Evolutionary conservation across 1,140 invertebrate species (phyloP).

Genomic region (Atopsyche davidsoni): DNA sequence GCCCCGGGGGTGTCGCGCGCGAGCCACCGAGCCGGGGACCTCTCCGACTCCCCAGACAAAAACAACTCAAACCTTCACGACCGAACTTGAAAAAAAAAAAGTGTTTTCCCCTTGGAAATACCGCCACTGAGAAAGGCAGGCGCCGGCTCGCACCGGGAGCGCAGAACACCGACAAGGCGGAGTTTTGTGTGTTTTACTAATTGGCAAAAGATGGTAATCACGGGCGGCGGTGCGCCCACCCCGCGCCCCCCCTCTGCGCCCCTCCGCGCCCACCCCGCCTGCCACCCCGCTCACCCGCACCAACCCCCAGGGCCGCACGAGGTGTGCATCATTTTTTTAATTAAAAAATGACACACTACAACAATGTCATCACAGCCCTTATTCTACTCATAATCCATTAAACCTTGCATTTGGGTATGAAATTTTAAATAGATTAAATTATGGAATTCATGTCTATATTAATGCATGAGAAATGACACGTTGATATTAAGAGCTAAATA

Average conservation of each 20-base stretch:
- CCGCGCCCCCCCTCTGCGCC: constrained; percentile 35
- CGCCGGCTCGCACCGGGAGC: constrained; percentile 46
- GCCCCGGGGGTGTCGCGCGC: no score
- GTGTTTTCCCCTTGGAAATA: background rate
- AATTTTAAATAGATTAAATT: no score
- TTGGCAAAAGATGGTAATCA: constrained; percentile 52
- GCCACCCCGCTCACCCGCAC: background rate
- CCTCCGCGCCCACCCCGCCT: constrained; percentile 24
- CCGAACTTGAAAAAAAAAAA: background rate
- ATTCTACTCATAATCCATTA: no score
- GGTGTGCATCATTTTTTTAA: no score
- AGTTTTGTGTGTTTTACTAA: constrained; percentile 54
- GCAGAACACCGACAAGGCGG: constrained; percentile 46
- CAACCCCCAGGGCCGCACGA: background rate
- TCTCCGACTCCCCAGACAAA: no score
- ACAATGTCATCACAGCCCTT: no score
- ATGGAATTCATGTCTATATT: no score
- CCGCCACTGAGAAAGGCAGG: background rate
- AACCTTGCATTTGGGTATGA: no score
- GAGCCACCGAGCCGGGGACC: no score
- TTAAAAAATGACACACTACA: no score
- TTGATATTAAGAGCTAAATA: no score
- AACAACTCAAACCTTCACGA: background rate
- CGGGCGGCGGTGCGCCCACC: constrained; percentile 36
- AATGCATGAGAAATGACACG: no score